Conservation (phyloP, 92 coral and sea anemone species). For the Muricea muricata region DNA sequence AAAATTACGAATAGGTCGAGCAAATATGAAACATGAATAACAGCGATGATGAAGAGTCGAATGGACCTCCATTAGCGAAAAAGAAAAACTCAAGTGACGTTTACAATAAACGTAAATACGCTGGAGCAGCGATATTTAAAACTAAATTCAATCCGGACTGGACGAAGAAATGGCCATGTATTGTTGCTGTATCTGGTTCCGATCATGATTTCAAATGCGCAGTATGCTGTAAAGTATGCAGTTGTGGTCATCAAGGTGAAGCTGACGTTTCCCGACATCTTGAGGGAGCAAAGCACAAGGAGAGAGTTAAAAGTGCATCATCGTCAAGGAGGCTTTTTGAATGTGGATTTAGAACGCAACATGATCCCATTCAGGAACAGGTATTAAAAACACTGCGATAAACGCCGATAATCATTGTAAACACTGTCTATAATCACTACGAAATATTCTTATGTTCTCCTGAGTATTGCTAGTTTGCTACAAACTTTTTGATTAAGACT, state of each 20-base stretch:
- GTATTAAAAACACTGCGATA: too few species aligned
- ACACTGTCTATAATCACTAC: too few species aligned
- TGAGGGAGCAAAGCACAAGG: slow-evolving; percentile 14
- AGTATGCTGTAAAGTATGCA: slow-evolving; percentile 30
- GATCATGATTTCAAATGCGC: slow-evolving; percentile 21
- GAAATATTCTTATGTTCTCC: not conserved
- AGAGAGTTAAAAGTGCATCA: slow-evolving; percentile 5
- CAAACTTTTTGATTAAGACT: too few species aligned
- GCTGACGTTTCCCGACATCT: slow-evolving; percentile 30
- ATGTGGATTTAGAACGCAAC: not conserved
- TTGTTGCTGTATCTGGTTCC: slow-evolving; percentile 20
- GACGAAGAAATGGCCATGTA: slow-evolving; percentile 69
- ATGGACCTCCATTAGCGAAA: too few species aligned
- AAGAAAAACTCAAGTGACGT: too few species aligned
- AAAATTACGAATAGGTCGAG: too few species aligned
- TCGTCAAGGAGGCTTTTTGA: too few species aligned
- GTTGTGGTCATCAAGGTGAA: slow-evolving; percentile 24
- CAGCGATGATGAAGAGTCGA: too few species aligned
- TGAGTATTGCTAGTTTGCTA: not conserved
- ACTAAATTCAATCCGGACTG: slow-evolving; percentile 52
- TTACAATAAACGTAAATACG: too few species aligned
- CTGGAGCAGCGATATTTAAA: slow-evolving; percentile 59
- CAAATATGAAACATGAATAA: too few species aligned
- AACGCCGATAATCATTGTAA: too few species aligned
- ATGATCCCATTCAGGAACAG: too few species aligned